Evolutionary conservation across 2,797 vertebrate species (phyloP).

Genomic region (Tragopan temminckii): DNA sequence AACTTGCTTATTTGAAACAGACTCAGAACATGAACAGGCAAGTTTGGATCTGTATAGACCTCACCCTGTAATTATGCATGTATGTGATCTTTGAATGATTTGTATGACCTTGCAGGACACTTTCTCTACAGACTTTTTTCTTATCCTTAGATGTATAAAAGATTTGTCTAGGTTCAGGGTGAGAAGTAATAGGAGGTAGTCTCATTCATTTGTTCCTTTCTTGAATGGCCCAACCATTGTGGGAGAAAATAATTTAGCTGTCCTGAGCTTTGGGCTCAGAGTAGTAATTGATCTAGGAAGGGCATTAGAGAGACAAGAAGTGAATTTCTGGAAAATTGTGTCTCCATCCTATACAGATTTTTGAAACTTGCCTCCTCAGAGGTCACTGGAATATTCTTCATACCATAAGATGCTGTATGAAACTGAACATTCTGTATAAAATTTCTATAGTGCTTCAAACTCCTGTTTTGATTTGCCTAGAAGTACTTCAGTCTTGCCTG

Average conservation of each 20-base stretch:
- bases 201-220: background rate
- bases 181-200: background rate
- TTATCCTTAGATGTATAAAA: background rate
- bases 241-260: background rate
- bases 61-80: background rate
- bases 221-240: background rate
- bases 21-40: background rate
- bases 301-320: background rate
- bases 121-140: background rate
- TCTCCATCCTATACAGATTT: background rate
- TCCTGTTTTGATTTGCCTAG: background rate
- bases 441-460: slow-evolving; percentile 12
- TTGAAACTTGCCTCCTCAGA: background rate
- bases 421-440: slow-evolving; percentile 1
- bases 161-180: background rate
- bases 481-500: background rate
- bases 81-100: background rate
- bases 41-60: background rate
- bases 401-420: background rate
- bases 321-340: background rate
- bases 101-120: too few species aligned
- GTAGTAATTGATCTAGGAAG: background rate
- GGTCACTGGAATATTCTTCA: background rate
- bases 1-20: background rate
- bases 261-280: background rate